Base-by-base conservation (phyloP, 2,113 vertebrate genomes). In the Ibidorhyncha struthersii region DNA sequence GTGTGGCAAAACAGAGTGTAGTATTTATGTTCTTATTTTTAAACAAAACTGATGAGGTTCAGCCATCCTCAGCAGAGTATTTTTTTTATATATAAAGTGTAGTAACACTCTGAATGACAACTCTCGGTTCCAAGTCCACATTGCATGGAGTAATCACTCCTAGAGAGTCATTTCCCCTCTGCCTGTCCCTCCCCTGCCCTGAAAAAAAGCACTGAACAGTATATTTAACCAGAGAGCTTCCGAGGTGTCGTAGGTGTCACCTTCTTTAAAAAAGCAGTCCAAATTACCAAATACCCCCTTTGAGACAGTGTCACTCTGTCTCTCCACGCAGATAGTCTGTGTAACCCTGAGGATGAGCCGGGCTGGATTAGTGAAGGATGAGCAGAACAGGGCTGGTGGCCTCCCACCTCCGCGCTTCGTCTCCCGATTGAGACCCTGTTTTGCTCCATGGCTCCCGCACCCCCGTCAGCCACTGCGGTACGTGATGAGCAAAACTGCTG, bases 381-480 rank as follows among this genome's bases (percentile, higher is more conserved):
- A 86, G 50, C 52, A 80, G 70, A 36, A 27, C 38, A 53, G 13
- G 3, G 77, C 76, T 62, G 67, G 16, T 29, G 53, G 26, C 12
- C 89, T 82, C 83, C 20, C 67, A 74, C 14, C 47, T 22, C 82
- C 45, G 34, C 0, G 2, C 63, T 73, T 27, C 32, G 22, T 12
- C 66, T 78, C 45, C n/a, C 12, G 18, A 26, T 2, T 14, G 41
- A 53, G 69, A 43, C 14, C 5, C 36, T 25, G 12, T 50, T 91
- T 63, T 59, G 15, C 12, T 63, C 40, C 2, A 2, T 5, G 4
- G 34, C 30, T 84, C 67, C 78, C 62, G 14, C 34, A 26, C 29
- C 23, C 7, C 0, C 0, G 45, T 36, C 45, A 74, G 59, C 77
- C 14, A 5, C 58, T 7, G 20, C 1, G 0, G 7, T 29, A 1